These are phyloP conservation scores for Leucophora obtusa DNA, from an alignment of 2,888 invertebrate genomes.

Conservation along the genomic window DNA sequence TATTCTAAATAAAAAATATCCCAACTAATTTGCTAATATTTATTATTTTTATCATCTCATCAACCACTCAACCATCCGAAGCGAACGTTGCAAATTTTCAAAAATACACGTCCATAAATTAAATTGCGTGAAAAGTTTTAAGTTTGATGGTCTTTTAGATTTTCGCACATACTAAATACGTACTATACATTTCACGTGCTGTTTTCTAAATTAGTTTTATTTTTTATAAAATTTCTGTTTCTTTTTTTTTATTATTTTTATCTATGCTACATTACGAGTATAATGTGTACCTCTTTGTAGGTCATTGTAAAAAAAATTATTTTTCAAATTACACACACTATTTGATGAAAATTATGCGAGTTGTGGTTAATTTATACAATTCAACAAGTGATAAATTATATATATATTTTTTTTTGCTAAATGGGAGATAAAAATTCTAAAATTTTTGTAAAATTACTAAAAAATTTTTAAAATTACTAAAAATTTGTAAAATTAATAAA, in stretches of 20 bases:
- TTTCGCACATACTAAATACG: slow-evolving; percentile 8
- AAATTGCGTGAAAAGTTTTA: slow-evolving; percentile 13
- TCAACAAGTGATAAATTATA: background rate
- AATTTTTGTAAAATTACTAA: background rate
- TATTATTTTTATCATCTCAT: slow-evolving; percentile 24
- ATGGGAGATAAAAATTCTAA: background rate
- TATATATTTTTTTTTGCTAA: too few relatives aligned
- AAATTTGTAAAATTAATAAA: too few relatives aligned
- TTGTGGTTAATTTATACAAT: background rate
- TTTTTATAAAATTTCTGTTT: slow-evolving; percentile 1
- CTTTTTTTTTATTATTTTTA: slow-evolving; percentile 1
- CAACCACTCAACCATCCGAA: slow-evolving; percentile 1
- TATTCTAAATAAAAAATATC: background rate
- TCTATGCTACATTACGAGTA: background rate
- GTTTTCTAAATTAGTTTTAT: slow-evolving; percentile 11
- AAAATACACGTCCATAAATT: background rate
- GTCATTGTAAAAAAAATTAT: slow-evolving; percentile 39
- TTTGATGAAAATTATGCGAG: too few relatives aligned
- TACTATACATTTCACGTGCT: slow-evolving; percentile 10
- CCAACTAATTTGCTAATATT: slow-evolving; percentile 32
- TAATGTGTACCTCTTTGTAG: slow-evolving; percentile 47
- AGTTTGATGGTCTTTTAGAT: slow-evolving; percentile 8
- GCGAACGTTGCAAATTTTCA: background rate
- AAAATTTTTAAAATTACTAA: too few relatives aligned
- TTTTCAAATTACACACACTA: background rate